Evolutionary conservation across 2,113 vertebrate species (phyloP).

Genomic region (Herpetotheres cachinnans): DNA sequence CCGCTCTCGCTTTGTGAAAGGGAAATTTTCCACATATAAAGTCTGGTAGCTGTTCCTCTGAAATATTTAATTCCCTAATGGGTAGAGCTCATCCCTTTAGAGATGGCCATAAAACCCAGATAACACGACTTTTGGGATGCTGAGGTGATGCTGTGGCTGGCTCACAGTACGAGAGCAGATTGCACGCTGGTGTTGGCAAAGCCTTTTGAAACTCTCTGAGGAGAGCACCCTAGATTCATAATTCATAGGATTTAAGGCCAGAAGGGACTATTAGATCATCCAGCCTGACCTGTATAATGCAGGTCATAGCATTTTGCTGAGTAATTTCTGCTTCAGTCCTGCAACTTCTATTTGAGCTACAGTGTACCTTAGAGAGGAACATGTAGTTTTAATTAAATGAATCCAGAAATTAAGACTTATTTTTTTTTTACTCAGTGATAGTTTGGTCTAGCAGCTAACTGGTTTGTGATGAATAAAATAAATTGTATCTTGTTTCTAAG

Average conservation of each 20-base stretch:
- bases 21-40: neutral
- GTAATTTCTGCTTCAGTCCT: neutral
- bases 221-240: neutral
- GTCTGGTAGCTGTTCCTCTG: neutral
- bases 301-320: neutral
- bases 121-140: fast-evolving
- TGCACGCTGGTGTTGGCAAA: neutral
- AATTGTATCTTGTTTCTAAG: neutral
- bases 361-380: neutral
- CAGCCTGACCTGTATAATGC: neutral
- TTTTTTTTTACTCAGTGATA: neutral
- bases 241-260: slow-evolving; percentile 8
- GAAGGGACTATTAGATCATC: neutral
- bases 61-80: neutral
- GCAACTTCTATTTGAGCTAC: neutral
- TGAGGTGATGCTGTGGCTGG: neutral
- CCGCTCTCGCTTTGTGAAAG: neutral
- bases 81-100: neutral
- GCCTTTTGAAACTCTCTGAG: neutral
- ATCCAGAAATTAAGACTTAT: neutral
- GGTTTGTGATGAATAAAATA: neutral
- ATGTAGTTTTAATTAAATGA: neutral
- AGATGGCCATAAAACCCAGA: neutral
- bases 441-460: neutral
- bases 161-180: neutral